phyloP scores from a whole-genome alignment of 2,113 vertebrate genomes.

The Oryzias curvinotus region DNA sequence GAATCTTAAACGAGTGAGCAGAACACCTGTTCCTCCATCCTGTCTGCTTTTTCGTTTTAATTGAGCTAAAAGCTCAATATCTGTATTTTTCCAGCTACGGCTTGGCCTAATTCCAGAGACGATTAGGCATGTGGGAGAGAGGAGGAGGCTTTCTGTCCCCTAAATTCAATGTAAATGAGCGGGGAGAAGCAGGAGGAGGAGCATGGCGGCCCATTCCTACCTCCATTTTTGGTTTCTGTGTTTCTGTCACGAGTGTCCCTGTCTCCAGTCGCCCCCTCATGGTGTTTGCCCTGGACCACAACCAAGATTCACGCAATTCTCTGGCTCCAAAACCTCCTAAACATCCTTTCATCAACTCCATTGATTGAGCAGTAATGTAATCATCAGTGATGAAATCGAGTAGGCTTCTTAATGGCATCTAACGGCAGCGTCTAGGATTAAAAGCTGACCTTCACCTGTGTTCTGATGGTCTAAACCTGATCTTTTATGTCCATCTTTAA shows the following conservation, averaged over 20 bases:
- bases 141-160: background rate
- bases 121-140: conserved; percentile 7
- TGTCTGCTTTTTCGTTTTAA: conserved; percentile 46
- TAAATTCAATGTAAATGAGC: conserved; percentile 29
- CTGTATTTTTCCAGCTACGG: conserved; percentile 16
- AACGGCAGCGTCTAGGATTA: too few relatives aligned
- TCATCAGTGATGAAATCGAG: too few relatives aligned
- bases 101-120: conserved; percentile 9
- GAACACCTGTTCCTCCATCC: conserved; percentile 45
- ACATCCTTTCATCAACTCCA: too few relatives aligned
- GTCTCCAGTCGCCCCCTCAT: background rate
- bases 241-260: background rate
- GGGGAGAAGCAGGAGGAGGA: background rate
- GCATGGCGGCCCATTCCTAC: background rate
- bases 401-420: too few relatives aligned
- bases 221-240: background rate
- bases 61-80: conserved; percentile 45
- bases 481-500: too few relatives aligned
- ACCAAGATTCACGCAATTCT: background rate
- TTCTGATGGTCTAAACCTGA: too few relatives aligned
- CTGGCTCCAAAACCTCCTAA: too few relatives aligned
- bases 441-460: too few relatives aligned
- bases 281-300: background rate
- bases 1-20: conserved; percentile 37
- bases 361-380: too few relatives aligned